Evolutionary conservation across 2,797 vertebrate genomes (phyloP).

Genomic region (Astyanax mexicanus): DNA sequence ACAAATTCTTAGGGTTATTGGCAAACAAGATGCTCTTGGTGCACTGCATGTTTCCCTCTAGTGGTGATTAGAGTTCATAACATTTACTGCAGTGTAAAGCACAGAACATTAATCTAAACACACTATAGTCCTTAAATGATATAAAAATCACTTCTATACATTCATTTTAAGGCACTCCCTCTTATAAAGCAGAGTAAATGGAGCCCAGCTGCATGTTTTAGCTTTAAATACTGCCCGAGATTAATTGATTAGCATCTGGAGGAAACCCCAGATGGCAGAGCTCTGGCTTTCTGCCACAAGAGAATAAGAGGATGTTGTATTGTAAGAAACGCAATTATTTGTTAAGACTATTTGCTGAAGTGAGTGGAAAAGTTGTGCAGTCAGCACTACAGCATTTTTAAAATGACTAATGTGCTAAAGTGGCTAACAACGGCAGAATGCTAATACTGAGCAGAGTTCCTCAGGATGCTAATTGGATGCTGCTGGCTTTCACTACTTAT

Average conservation of each 20-base stretch:
- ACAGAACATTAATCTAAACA: not conserved
- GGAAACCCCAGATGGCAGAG: slow-evolving; percentile 26
- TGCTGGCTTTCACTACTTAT: not conserved
- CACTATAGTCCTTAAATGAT: not conserved
- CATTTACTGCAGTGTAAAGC: not conserved
- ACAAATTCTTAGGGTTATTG: not conserved
- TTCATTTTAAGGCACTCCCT: too few species aligned
- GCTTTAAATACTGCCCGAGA: slow-evolving; percentile 15
- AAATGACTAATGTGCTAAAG: not conserved
- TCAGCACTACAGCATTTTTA: not conserved
- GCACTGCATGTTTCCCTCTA: slow-evolving; percentile 24
- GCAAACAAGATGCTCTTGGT: not conserved
- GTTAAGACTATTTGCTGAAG: slow-evolving; percentile 32
- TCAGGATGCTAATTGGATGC: not conserved
- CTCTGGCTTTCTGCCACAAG: slow-evolving; percentile 15
- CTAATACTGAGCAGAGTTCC: not conserved
- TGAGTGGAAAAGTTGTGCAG: slow-evolving; percentile 23
- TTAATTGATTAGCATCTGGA: slow-evolving; percentile 41
- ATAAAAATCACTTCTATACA: too few species aligned
- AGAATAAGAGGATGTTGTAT: slow-evolving; percentile 29
- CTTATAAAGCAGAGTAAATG: not conserved
- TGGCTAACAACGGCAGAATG: not conserved
- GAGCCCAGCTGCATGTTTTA: slow-evolving; percentile 24
- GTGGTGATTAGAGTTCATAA: slow-evolving; percentile 10
- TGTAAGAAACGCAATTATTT: slow-evolving; percentile 33